These are phyloP conservation scores for Buceros bicornis DNA, from an alignment of 2,797 vertebrate genomes.

Conservation along the genomic window DNA sequence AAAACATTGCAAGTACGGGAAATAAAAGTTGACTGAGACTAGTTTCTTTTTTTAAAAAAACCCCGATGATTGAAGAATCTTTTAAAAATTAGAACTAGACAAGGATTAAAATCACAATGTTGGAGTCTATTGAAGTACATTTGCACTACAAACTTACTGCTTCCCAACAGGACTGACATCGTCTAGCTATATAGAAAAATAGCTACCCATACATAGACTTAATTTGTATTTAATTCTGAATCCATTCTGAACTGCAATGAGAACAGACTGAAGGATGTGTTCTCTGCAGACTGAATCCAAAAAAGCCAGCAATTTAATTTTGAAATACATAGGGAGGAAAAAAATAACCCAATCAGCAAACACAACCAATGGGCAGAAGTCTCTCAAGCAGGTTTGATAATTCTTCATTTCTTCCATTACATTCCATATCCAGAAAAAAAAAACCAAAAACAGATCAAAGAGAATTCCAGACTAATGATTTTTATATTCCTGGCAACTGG, in stretches of 20 bases:
- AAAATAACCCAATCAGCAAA: background rate
- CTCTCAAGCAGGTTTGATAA: background rate
- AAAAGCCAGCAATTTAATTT: background rate
- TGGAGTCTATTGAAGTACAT: background rate
- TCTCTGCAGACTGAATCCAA: slow-evolving; percentile 15
- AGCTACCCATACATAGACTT: background rate
- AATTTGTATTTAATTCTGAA: slow-evolving; percentile 39
- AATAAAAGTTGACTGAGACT: background rate
- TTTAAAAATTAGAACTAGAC: background rate
- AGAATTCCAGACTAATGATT: slow-evolving; percentile 39
- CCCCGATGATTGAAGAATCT: background rate
- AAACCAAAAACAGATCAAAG: background rate
- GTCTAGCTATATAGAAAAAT: background rate
- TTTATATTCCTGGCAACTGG: slow-evolving; percentile 37
- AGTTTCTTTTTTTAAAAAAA: background rate
- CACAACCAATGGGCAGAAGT: background rate
- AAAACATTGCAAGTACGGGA: background rate
- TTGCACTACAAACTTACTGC: background rate
- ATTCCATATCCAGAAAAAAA: background rate
- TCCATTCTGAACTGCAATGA: slow-evolving; percentile 15
- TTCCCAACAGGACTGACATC: background rate
- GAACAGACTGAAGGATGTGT: slow-evolving; percentile 32
- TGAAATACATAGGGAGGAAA: background rate
- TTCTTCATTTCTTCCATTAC: background rate
- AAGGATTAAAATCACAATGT: background rate